Evolutionary conservation across 2,113 vertebrate species (phyloP).

Genomic region (Thomomys bottae): DNA sequence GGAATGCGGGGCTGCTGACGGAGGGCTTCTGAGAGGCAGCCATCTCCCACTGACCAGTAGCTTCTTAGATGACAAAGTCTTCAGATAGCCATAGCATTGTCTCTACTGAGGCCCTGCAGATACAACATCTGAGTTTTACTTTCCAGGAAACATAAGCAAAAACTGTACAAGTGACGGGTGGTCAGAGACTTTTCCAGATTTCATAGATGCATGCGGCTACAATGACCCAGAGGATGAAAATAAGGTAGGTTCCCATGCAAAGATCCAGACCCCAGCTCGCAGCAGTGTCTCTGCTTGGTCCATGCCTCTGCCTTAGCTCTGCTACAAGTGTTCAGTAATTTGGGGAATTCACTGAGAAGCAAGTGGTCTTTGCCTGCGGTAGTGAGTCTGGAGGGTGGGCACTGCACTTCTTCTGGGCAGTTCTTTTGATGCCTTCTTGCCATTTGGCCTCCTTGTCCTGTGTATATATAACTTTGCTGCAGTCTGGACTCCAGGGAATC

Average conservation of each 20-base stretch:
- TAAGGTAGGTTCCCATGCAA: slow-evolving; percentile 78
- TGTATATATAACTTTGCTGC: neutral
- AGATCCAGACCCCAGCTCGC: too few relatives aligned
- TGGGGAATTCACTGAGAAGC: too few relatives aligned
- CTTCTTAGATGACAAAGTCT: neutral
- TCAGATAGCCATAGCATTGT: rapidly evolving
- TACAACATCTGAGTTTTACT: slow-evolving; percentile 60
- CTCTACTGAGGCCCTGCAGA: neutral
- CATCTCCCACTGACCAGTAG: too few relatives aligned
- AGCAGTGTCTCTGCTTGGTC: rapidly evolving
- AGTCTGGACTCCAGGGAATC: neutral
- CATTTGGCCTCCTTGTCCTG: neutral
- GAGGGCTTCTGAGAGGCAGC: neutral
- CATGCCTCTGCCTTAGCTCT: neutral
- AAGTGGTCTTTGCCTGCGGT: neutral
- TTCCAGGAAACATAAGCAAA: slow-evolving; percentile 93
- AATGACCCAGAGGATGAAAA: slow-evolving; percentile 77
- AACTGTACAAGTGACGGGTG: slow-evolving; percentile 92
- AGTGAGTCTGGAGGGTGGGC: neutral
- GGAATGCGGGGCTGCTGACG: too few relatives aligned
- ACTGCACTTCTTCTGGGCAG: neutral
- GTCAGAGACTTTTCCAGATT: slow-evolving; percentile 91
- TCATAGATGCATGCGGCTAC: slow-evolving; percentile 88
- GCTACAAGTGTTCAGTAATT: rapidly evolving
- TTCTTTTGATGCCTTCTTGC: rapidly evolving